These are phyloP conservation scores for Colius striatus DNA, from an alignment of 2,113 vertebrate species.

Conservation along the genomic window DNA sequence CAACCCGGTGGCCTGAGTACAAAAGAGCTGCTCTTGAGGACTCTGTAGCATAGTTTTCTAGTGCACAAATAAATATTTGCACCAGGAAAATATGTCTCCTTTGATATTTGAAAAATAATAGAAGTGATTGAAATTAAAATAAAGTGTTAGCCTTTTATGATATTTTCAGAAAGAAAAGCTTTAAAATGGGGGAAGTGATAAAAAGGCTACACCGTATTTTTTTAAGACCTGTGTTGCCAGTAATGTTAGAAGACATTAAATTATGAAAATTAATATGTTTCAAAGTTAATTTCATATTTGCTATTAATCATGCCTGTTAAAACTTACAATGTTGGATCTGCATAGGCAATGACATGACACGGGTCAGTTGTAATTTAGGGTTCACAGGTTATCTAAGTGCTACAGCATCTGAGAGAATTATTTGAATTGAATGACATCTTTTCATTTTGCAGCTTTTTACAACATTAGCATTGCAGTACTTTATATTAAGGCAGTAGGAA, in stretches of 20 bases:
- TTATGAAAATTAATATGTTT: neutral
- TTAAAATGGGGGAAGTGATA: accelerated
- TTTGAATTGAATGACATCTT: neutral
- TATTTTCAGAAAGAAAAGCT: neutral
- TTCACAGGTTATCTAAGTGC: neutral
- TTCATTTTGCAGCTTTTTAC: neutral
- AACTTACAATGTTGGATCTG: neutral
- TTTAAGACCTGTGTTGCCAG: neutral
- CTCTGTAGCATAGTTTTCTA: neutral
- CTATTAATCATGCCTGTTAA: neutral
- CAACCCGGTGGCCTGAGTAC: neutral
- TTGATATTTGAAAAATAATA: neutral
- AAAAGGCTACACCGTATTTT: neutral
- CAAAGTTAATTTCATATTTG: neutral
- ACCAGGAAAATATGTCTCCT: neutral
- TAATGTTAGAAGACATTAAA: neutral
- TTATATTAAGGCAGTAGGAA: neutral
- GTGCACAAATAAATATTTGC: neutral
- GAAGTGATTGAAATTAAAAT: neutral
- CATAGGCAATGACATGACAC: neutral
- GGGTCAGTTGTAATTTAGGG: neutral
- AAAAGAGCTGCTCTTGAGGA: neutral
- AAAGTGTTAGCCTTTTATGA: neutral
- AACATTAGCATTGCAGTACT: neutral
- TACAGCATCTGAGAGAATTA: neutral